Conservation (phyloP, 2,888 invertebrate genomes). For the Idaea straminata region DNA sequence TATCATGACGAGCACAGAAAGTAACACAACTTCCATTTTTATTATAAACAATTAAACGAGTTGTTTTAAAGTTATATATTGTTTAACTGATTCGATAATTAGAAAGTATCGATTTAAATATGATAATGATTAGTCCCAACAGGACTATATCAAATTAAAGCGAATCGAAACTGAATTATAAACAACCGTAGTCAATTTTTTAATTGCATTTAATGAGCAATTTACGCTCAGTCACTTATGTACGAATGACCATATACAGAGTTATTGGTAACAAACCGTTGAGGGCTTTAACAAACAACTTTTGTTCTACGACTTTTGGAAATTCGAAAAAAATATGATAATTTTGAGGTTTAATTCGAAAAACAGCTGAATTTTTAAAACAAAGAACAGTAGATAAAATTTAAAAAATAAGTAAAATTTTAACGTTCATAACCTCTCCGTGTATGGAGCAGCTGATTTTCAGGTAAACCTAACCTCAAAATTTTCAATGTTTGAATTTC, state of each 20-base stretch:
- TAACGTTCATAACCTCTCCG: too few relatives aligned
- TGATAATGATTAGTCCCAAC: constrained; percentile 36
- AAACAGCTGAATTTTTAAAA: too few relatives aligned
- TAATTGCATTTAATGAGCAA: constrained; percentile 13
- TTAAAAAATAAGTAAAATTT: too few relatives aligned
- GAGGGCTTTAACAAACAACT: too few relatives aligned
- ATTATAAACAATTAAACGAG: constrained; percentile 22
- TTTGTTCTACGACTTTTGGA: too few relatives aligned
- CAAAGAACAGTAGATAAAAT: too few relatives aligned
- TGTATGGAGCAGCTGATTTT: too few relatives aligned
- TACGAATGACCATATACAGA: background rate
- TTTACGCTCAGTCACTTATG: background rate
- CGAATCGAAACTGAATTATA: constrained; percentile 31
- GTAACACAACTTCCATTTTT: constrained; percentile 36
- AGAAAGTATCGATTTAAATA: constrained; percentile 18
- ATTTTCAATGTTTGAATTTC: too few relatives aligned
- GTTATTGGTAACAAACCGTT: too few relatives aligned
- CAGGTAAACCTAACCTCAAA: too few relatives aligned
- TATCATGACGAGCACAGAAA: constrained; percentile 39
- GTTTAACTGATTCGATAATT: constrained; percentile 26
- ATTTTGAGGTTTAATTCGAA: too few relatives aligned
- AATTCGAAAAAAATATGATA: too few relatives aligned
- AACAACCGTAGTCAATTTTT: constrained; percentile 27
- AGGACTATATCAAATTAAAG: constrained; percentile 45
- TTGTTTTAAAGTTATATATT: constrained; percentile 31